A percentile compares a stretch with the other conserved stretches of the same genome.
Evolutionary conservation across 1,140 invertebrate species (phyloP).

Genomic region (Orussus abietinus): DNA sequence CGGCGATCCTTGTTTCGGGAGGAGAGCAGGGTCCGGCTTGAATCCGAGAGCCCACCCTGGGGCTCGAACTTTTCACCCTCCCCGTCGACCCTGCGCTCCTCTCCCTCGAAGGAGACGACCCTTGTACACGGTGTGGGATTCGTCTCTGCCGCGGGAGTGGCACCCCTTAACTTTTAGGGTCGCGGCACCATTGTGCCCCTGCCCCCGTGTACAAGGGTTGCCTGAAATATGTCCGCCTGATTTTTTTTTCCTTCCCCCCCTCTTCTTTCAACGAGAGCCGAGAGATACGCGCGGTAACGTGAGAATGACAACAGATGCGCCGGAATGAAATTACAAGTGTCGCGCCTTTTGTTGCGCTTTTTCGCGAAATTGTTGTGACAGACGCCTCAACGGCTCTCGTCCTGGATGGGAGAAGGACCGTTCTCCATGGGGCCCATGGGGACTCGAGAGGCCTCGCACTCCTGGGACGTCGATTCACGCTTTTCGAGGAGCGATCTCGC

Average conservation of each 20-base stretch:
- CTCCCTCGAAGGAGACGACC: too few species aligned
- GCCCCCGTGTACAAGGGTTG: constrained; percentile 24
- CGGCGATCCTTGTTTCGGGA: background rate
- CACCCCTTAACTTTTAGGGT: constrained; percentile 15
- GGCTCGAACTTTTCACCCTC: too few species aligned
- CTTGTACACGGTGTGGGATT: constrained; percentile 11
- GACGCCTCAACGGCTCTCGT: constrained; percentile 32
- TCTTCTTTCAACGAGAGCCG: constrained; percentile 17
- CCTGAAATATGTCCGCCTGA: constrained; percentile 27
- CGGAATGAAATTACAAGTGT: constrained; percentile 42
- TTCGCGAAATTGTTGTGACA: constrained; percentile 46
- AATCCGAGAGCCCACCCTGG: background rate
- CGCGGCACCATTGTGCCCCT: constrained; percentile 20
- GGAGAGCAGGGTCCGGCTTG: background rate
- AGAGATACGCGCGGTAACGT: constrained; percentile 30
- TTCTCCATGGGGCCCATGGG: too few species aligned
- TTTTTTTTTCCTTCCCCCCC: constrained; percentile 15
- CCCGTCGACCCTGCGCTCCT: too few species aligned
- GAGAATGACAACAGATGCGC: constrained; percentile 45
- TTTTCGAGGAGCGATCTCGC: too few species aligned
- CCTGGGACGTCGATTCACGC: too few species aligned
- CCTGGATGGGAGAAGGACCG: too few species aligned
- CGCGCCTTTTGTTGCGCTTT: constrained; percentile 28
- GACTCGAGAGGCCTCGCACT: too few species aligned
- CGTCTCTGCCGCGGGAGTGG: constrained; percentile 9